Conservation (phyloP, 2,113 vertebrate species). For the Bujurquina vittata region DNA sequence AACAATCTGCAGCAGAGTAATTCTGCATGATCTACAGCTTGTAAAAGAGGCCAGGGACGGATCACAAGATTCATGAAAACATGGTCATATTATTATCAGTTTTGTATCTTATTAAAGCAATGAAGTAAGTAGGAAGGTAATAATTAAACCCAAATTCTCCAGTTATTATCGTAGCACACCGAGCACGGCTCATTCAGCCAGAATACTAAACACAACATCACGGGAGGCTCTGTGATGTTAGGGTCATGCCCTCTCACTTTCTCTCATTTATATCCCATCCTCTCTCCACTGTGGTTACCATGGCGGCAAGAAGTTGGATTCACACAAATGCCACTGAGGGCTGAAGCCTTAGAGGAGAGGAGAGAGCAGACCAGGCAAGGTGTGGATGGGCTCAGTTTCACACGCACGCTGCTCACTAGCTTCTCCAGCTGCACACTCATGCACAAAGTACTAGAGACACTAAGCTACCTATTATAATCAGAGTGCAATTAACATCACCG, state of each 20-base stretch:
- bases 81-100: not conserved
- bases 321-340: slow-evolving; percentile 69
- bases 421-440: slow-evolving; percentile 15
- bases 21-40: not conserved
- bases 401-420: not conserved
- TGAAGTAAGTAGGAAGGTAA: not conserved
- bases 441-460: not conserved
- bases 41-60: not conserved
- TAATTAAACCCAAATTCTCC: slow-evolving; percentile 12
- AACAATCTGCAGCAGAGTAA: not conserved
- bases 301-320: slow-evolving; percentile 71
- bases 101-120: not conserved
- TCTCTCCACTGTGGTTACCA: slow-evolving; percentile 63
- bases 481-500: not conserved
- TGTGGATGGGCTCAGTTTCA: slow-evolving; percentile 17
- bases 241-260: slow-evolving; percentile 63
- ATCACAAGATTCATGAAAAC: not conserved
- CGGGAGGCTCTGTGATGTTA: slow-evolving; percentile 27
- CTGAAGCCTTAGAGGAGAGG: slow-evolving; percentile 49
- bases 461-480: not conserved
- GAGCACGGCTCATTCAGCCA: slow-evolving; percentile 12
- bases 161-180: not conserved
- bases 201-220: slow-evolving; percentile 39
- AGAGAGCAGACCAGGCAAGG: slow-evolving; percentile 34
- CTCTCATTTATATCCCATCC: slow-evolving; percentile 63